Evolutionary conservation across 2,888 invertebrate genomes (phyloP), one percentile per base, ranked within the genome.

Genomic region (Torymus tubicola): DNA sequence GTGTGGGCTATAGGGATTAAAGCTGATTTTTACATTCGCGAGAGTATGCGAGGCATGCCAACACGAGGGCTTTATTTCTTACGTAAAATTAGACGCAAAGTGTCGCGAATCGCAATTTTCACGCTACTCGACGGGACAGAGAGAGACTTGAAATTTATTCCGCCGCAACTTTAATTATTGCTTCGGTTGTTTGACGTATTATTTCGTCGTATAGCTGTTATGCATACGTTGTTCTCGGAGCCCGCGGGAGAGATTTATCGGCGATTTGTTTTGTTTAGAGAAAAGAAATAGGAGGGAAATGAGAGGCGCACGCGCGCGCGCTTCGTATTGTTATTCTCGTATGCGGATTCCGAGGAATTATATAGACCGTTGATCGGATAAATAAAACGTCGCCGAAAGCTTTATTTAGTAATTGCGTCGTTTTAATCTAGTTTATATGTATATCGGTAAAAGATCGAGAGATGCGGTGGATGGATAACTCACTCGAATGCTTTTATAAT

Each of bases 31-130:
- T 70, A 52, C 42, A 24, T 58, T 69, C 12, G 63, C 55, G 14
- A 14, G 18, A n/a, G 18, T 50, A 21, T 52, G 69, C 52, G 8
- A 14, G 11, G 42, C 14, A 10, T 0, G 57, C 24, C 3, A 57
- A 24, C 50, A 42, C 42, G 42, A 58, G 60, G 2, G 64, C 55
- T 60, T 70, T 65, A 75, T 71, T 67, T 73, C 65, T 68, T 68
- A 52, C 12, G 67, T 64, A 68, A 75, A 80, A 76, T 80, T 80
- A 80, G 80, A 61, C 50, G 61, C 64, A 55, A 50, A 57, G 24
- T 72, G 53, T 50, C 11, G 75, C 63, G 65, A 75, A 74, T 72
- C 61, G 55, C 42, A 50, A 80, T 76, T 67, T 80, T 68, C 80
- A 72, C 31, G 76, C 71, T 67, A 74, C 21, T 80, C 69, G 42